Conservation (phyloP, 2,888 invertebrate genomes). For the Monopis laevigella region DNA sequence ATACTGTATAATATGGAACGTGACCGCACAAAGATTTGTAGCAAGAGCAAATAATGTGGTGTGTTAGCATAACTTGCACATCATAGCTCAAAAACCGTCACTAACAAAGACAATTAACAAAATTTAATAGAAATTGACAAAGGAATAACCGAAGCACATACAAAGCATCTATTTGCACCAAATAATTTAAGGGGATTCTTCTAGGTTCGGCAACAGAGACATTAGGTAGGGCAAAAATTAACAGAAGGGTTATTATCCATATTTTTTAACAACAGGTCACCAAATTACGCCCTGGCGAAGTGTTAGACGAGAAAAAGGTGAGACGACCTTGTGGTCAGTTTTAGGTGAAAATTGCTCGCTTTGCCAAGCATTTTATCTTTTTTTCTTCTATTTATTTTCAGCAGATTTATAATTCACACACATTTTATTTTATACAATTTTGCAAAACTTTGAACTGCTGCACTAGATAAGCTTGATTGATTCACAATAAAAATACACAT, state of each 20-base stretch:
- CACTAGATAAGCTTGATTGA: background rate
- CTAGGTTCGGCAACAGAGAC: conserved; percentile 62
- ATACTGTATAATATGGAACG: conserved; percentile 21
- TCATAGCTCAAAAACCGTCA: conserved; percentile 35
- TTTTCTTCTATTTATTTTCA: conserved; percentile 24
- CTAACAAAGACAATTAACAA: no score
- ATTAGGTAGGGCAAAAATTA: conserved; percentile 32
- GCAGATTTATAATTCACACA: background rate
- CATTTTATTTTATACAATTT: background rate
- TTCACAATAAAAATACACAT: background rate
- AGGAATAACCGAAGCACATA: conserved; percentile 21
- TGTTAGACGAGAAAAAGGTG: conserved; percentile 95
- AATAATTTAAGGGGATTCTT: conserved; percentile 38
- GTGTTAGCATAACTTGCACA: conserved; percentile 36
- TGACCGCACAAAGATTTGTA: conserved; percentile 20
- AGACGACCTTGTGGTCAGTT: conserved; percentile 64
- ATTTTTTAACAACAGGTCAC: conserved; percentile 74
- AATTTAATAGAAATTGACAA: no score
- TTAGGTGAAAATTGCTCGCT: conserved; percentile 64
- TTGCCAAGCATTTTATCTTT: conserved; percentile 60
- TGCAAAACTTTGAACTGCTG: background rate
- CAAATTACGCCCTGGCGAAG: conserved; percentile 94
- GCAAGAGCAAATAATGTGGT: conserved; percentile 17
- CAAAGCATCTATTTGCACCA: conserved; percentile 33
- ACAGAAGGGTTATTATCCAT: conserved; percentile 48